Evolutionary conservation across 64 coral and sea anemone species (phyloP), one percentile per base, ranked within the genome.

Genomic region (Astreopora myriophthalma): DNA sequence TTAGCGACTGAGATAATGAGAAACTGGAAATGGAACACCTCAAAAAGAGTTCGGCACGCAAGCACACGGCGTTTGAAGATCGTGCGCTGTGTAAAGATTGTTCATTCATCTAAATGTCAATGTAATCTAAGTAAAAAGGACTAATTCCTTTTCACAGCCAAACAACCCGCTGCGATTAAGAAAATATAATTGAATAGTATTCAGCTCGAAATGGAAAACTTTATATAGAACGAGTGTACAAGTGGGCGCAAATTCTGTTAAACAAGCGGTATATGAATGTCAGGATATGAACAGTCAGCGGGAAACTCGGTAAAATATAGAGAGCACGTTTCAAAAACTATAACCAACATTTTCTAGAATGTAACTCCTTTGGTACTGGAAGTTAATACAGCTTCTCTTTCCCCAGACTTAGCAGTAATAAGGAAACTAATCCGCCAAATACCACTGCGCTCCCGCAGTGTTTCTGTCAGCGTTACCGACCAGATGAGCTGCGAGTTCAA

Each of bases 361-460:
- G 52, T 64, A 62, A 83, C 60, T 60, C 28, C 7, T 16, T 34
- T 80, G 25, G 31, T 61, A 48, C 29, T 80, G 30, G 48, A 83
- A 34, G 31, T 22, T 57, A 38, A 83, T 29, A 83, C 79, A 60
- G 51, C 27, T 20, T 55, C 19, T 64, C 17, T 65, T 20, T 23
- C 33, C 17, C 65, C 58, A 64, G 79, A 65, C 79, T 35, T 26
- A 34, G 57, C 52, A 64, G 61, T 64, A 83, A 11, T 55, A 61
- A 20, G 37, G 79, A 64, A 83, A 83, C 55, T 83, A 83, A 83
- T 83, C 79, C 79, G 3, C 38, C 79, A 83, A 79, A 83, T n/a
- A 83, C 51, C 79, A 65, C 79, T 83, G 79, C 57, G 79, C 79
- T 38, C 79, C 79, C 79, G 55, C 49, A n/a, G 79, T 39, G 79